A percentile compares a stretch with the other conserved stretches of the same genome.
Evolutionary conservation across 2,888 invertebrate genomes (phyloP).

Genomic region (Drosophila fungiperda): DNA sequence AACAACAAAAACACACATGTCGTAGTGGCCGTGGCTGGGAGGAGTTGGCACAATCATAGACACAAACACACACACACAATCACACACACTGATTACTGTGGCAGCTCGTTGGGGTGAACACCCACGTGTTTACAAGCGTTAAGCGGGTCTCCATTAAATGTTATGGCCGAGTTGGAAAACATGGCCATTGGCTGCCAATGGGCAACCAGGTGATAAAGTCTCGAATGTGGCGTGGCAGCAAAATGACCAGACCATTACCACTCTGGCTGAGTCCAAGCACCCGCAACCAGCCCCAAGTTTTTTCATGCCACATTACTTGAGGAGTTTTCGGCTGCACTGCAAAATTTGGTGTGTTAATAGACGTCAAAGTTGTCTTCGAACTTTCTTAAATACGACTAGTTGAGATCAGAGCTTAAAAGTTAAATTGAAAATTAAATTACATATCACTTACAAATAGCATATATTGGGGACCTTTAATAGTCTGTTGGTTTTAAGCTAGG

Average conservation of each 20-base stretch:
- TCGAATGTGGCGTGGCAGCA: slow-evolving; percentile 62
- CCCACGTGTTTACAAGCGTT: slow-evolving; percentile 77
- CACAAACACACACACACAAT: slow-evolving; percentile 16
- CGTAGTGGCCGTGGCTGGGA: slow-evolving; percentile 42
- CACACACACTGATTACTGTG: slow-evolving; percentile 49
- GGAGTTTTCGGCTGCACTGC: slow-evolving; percentile 23
- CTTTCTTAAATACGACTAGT: slow-evolving; percentile 9
- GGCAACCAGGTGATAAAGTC: slow-evolving; percentile 76
- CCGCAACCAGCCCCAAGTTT: slow-evolving; percentile 38
- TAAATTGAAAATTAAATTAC: background rate
- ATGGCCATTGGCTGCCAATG: slow-evolving; percentile 61
- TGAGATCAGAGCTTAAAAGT: slow-evolving; percentile 25
- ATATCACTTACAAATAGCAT: slow-evolving; percentile 52
- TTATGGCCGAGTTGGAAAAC: slow-evolving; percentile 61
- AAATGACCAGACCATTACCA: slow-evolving; percentile 44
- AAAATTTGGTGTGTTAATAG: slow-evolving; percentile 24
- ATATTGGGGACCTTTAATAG: slow-evolving; percentile 2
- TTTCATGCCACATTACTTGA: slow-evolving; percentile 43
- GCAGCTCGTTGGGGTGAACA: slow-evolving; percentile 21
- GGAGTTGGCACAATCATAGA: slow-evolving; percentile 6
- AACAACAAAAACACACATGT: slow-evolving; percentile 15
- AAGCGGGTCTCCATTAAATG: slow-evolving; percentile 74
- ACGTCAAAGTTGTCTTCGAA: slow-evolving; percentile 27
- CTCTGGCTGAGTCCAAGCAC: slow-evolving; percentile 8
- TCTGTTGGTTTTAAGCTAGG: background rate